Evolutionary conservation across 1,140 invertebrate genomes (phyloP).

Genomic region (Adelges cooleyi): DNA sequence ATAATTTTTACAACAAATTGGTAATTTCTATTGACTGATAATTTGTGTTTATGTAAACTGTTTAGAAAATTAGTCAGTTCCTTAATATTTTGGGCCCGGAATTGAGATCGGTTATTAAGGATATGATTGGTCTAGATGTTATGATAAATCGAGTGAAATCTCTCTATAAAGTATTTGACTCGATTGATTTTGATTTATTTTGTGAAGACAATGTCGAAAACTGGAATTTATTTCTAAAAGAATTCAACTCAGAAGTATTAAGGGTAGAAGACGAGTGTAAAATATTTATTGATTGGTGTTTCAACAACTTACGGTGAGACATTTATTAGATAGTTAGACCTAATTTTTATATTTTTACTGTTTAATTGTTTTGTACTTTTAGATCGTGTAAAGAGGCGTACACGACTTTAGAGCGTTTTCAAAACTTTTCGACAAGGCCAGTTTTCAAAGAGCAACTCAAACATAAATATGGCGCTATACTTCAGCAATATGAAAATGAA

Average conservation of each 20-base stretch:
- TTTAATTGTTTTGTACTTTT: not conserved
- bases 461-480: not conserved
- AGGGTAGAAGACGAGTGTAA: slow-evolving; percentile 19
- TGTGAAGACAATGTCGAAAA: slow-evolving; percentile 23
- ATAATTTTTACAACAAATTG: no score
- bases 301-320: slow-evolving; percentile 7
- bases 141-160: slow-evolving; percentile 16
- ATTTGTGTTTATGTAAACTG: no score
- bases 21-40: no score
- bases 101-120: slow-evolving; percentile 17
- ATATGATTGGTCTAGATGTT: slow-evolving; percentile 13
- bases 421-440: not conserved
- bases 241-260: slow-evolving; percentile 15
- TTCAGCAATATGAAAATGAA: slow-evolving; percentile 17
- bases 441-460: slow-evolving; percentile 15
- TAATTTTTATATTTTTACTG: not conserved
- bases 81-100: slow-evolving; percentile 12
- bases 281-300: slow-evolving; percentile 18
- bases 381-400: slow-evolving; percentile 21
- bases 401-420: not conserved
- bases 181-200: slow-evolving; percentile 20
- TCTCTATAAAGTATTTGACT: slow-evolving; percentile 10
- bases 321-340: not conserved
- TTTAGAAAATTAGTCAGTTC: slow-evolving; percentile 16
- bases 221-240: slow-evolving; percentile 20